These are phyloP conservation scores for Zosterops japonicus DNA, from an alignment of 2,113 vertebrate genomes.

Conservation along the genomic window DNA sequence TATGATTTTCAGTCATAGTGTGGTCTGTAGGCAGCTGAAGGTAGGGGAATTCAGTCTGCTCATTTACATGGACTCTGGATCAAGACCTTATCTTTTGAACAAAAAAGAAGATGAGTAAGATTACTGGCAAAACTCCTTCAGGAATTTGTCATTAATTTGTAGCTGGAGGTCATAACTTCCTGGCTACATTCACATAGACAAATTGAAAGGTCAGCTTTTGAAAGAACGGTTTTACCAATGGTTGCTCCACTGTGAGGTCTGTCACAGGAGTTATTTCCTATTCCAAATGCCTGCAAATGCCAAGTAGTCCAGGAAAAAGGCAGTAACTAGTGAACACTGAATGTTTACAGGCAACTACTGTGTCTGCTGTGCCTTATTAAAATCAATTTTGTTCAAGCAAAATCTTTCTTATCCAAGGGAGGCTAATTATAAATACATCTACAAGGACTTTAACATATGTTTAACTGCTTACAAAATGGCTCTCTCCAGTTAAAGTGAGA, in stretches of 20 bases:
- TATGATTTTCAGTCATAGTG: background rate
- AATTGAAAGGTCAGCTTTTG: background rate
- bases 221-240: background rate
- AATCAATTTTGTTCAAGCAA: background rate
- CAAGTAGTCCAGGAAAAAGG: background rate
- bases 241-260: background rate
- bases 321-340: background rate
- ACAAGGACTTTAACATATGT: background rate
- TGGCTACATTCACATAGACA: fast-evolving
- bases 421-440: background rate
- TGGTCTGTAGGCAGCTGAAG: background rate
- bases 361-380: background rate
- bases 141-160: background rate
- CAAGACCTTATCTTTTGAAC: background rate
- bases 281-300: background rate
- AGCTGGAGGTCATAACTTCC: background rate
- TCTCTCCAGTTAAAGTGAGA: background rate
- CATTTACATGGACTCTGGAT: background rate
- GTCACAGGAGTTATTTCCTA: background rate
- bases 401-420: background rate
- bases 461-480: background rate
- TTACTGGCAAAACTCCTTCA: background rate
- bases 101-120: background rate
- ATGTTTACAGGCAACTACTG: background rate
- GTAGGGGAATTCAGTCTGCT: background rate